Evolutionary conservation across 2,888 invertebrate species (phyloP).

Genomic region (Nemotelus nigrinus): DNA sequence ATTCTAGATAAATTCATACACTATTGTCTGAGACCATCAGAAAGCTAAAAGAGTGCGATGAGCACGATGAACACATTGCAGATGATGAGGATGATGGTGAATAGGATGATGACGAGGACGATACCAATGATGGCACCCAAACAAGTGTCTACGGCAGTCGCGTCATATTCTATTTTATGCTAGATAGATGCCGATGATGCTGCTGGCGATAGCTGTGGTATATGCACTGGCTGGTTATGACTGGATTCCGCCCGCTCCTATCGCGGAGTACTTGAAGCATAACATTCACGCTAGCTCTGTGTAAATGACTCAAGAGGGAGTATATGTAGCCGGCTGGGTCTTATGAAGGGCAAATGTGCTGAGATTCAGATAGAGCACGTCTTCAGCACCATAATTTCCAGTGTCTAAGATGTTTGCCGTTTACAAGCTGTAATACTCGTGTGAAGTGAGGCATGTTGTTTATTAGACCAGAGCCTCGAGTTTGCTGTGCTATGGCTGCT

Average conservation of each 20-base stretch:
- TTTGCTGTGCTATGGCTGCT: too few relatives aligned
- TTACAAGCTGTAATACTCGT: conserved; percentile 3
- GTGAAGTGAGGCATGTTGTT: conserved; percentile 16
- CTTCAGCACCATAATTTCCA: conserved; percentile 10
- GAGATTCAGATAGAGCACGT: conserved; percentile 26
- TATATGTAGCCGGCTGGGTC: not conserved
- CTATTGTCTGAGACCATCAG: not conserved
- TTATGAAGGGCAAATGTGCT: conserved; percentile 18
- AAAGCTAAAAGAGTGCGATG: not conserved
- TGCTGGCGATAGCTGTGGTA: not conserved
- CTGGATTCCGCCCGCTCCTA: not conserved
- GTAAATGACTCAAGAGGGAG: not conserved
- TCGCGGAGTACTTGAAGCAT: conserved; percentile 10
- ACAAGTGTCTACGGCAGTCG: conserved; percentile 10
- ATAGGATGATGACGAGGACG: not conserved
- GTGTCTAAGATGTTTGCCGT: conserved; percentile 13
- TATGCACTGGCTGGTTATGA: not conserved
- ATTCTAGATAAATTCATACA: not conserved
- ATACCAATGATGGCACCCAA: conserved; percentile 19
- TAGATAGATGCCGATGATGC: not conserved
- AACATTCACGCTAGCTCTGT: conserved; percentile 10
- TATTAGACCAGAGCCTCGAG: too few relatives aligned
- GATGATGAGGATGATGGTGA: conserved; percentile 12
- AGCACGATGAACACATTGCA: too few relatives aligned
- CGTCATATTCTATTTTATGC: not conserved